Base-by-base conservation (phyloP, 1,140 invertebrate species). In the Choristoneura fumiferana region DNA sequence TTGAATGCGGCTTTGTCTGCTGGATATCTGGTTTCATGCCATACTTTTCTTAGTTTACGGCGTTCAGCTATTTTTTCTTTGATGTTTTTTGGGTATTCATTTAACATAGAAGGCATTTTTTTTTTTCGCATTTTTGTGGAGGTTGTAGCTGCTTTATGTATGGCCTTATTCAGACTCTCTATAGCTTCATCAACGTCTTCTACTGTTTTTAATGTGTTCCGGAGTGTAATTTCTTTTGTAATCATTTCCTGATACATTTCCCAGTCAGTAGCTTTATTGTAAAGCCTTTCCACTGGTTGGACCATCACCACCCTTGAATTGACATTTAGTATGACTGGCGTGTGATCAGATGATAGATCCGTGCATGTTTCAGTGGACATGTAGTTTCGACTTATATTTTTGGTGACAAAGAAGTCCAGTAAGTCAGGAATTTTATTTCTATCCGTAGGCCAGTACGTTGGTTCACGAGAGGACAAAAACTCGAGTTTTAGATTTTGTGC, bases 401-500 rank as follows among this genome's bases (percentile, higher is more conserved):
- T 57, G 12, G 10, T 17, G 9, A 62, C 18, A 54, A 54, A 58
- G 33, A 56, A 52, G 10, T 52, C 22, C 10, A 39, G 34, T 4
- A 53, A 8, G 15, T 62, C 55, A 34, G 45, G 36, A 3, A 43
- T 54, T 33, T 54, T 57, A 22, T 54, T 54, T 29, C 4, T 1
- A 4, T 52, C 45, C 10, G 10, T 52, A n/a, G 15, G 22, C 22
- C 45, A 52, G 17, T 33, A 14, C 0, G 45, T 52, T 29, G 45
- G 45, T 52, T 52, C 1, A 2, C 45, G 5, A 8, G 45, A 17
- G 10, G 45, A 52, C 10, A 22, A 10, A 4, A 10, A 8, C 4
- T 17, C 9, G 1, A 62, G 8, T 4, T 43, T 35, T 4, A 39
- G 18, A 36, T 12, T 58, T n/a, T 62, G 53, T 17, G 59, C 6